Conservation (phyloP, 2,113 vertebrate genomes). For the Zosterops lateralis region DNA sequence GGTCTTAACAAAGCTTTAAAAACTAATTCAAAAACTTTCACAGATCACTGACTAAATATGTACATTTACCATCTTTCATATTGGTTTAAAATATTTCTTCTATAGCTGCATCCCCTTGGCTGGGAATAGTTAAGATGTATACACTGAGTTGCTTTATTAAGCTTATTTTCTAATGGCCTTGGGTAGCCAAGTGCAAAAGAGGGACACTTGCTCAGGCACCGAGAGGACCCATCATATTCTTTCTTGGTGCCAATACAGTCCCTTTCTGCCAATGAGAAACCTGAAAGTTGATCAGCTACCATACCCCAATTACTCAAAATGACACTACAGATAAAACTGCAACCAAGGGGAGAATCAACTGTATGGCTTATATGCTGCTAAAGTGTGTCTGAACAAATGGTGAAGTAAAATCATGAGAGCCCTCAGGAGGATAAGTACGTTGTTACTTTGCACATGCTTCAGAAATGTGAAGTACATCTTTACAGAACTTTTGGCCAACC, state of each 20-base stretch:
- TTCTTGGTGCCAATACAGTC: slow-evolving; percentile 84
- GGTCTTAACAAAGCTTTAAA: slow-evolving; percentile 99
- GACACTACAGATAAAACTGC: slow-evolving; percentile 90
- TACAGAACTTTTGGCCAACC: slow-evolving; percentile 83
- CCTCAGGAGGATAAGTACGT: slow-evolving; percentile 79
- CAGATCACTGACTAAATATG: slow-evolving; percentile 89
- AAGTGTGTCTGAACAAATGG: slow-evolving; percentile 92
- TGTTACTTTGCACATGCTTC: slow-evolving; percentile 85
- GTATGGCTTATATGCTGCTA: slow-evolving; percentile 81
- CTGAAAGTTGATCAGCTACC: slow-evolving; percentile 88
- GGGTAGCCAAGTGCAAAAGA: slow-evolving; percentile 86
- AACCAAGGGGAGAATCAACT: slow-evolving; percentile 97
- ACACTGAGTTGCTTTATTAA: slow-evolving; percentile 78
- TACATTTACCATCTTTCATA: slow-evolving; percentile 84
- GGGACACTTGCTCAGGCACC: slow-evolving; percentile 80
- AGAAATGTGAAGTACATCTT: slow-evolving; percentile 83
- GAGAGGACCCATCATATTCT: slow-evolving; percentile 80
- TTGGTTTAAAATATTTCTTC: slow-evolving; percentile 76
- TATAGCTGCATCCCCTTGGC: slow-evolving; percentile 72
- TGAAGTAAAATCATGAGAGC: slow-evolving; percentile 85
- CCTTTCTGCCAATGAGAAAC: slow-evolving; percentile 87
- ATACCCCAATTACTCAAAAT: slow-evolving; percentile 92
- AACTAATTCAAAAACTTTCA: slow-evolving; percentile 96
- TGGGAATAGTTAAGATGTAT: slow-evolving; percentile 67
- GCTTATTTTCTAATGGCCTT: slow-evolving; percentile 84